Conservation (phyloP, 2,888 invertebrate species). For the Tenodera sinensis region DNA sequence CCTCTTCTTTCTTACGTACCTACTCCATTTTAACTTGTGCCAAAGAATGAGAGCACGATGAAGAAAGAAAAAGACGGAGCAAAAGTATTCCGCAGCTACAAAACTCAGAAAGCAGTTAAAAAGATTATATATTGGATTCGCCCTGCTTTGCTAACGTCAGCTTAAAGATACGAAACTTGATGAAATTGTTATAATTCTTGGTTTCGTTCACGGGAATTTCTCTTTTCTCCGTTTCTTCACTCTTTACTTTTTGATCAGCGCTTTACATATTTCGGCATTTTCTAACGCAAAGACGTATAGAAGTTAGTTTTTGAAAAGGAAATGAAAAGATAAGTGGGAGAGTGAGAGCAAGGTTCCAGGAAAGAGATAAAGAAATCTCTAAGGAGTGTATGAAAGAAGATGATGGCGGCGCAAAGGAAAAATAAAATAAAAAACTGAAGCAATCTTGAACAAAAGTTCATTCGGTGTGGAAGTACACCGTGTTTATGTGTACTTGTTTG, state of each 20-base stretch:
- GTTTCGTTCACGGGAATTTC: background rate
- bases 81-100: background rate
- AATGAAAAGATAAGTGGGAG: background rate
- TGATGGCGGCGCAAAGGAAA: background rate
- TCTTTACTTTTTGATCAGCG: background rate
- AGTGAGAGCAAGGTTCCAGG: background rate
- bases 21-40: background rate
- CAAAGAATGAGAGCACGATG: background rate
- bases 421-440: background rate
- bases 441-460: background rate
- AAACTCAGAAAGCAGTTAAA: background rate
- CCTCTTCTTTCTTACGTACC: background rate
- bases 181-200: constrained; percentile 20
- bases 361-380: background rate
- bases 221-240: background rate
- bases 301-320: background rate
- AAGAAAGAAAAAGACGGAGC: background rate
- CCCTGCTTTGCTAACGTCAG: background rate
- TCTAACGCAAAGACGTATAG: constrained; percentile 18
- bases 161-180: constrained; percentile 5
- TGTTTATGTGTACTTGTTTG: too few relatives aligned
- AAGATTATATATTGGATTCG: background rate
- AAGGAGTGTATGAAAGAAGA: background rate
- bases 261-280: constrained; percentile 28
- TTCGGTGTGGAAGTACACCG: too few relatives aligned